Evolutionary conservation across 1,140 invertebrate genomes (phyloP), one percentile per base, ranked within the genome.

Genomic region (Bombus confusus): DNA sequence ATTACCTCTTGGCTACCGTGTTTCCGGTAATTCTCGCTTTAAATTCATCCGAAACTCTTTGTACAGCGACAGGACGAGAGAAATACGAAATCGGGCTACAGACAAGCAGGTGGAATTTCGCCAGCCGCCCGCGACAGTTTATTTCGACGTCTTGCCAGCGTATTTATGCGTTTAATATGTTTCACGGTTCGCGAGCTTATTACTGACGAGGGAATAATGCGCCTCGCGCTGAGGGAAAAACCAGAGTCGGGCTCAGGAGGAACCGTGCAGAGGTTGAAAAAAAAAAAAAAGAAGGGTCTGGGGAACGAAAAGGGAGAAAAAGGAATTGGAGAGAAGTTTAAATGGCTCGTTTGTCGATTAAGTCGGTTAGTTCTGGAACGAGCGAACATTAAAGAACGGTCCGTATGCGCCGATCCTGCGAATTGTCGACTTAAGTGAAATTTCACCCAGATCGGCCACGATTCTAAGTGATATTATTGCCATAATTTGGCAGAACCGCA

Each of bases 341-440:
- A 87, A 85, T 75, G 78, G 66, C 82, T 89, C 85, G 81, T 90
- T 90, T 69, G 81, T 81, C 85, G 66, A 75, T 85, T 81, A 87
- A 90, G 81, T 85, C 71, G 82, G 79, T 64, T 82, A 68, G 87
- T 83, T 80, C 43, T 57, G 76, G 47, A 90, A 90, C 89, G 88
- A 85, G 66, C 34, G 75, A 86, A 80, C 82, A 87, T 90, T 87
- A 87, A 64, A 59, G 62, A 68, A 87, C 77, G 31, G 37, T 75
- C 66, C 68, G 80, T 81, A 75, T 47, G 66, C 84, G 81, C 62
- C 59, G 57, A 85, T 84, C 75, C 37, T 69, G 75, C 52, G 74
- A 87, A 89, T 85, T 64, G 86, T 52, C 72, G 71, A 62, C 68
- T 83, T 86, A 87, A 90, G 88, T 90, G 89, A 90, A 90, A 90